Evolutionary conservation across 2,888 invertebrate species (phyloP), one percentile per base, ranked within the genome.

Genomic region (Hypena proboscidalis): DNA sequence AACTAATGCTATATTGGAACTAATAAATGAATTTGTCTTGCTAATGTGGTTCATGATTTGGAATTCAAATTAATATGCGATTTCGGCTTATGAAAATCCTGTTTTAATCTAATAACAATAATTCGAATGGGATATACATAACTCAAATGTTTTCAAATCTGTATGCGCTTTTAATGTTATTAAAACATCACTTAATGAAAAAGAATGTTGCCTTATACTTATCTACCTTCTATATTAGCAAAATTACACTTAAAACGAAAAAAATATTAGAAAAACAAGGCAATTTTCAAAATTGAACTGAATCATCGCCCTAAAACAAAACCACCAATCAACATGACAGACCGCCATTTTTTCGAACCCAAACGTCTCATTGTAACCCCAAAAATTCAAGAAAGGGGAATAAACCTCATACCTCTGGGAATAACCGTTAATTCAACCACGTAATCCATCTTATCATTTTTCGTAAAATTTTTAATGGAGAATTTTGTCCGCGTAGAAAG

Each of bases 391-490:
- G 56, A 64, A 70, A 70, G 75, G 80, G 80, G 77, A 73, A 79
- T 75, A 75, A 80, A 70, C 69, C 58, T 54, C 54, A 49, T 46
- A 67, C 88, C 85, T 54, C 23, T 50, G 85, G 89, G 89, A 83
- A 73, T 75, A 54, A 55, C 59, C 59, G 83, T 80, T 62, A 84
- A 85, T 80, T 81, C 74, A 74, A 85, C 76, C 73, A 78, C 75
- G 79, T 88, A 90, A 90, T 90, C 90, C 90, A 88, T 90, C 90
- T 89, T 90, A 89, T 80, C 76, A 70, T 79, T 83, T 83, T 72
- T 54, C 57, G 65, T 77, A 70, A 84, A 78, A 78, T 61, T 70
- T 73, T 80, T 85, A 89, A 89, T 88, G 88, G 86, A 84, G 87
- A 84, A 78, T 79, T 83, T 80, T 80, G 80, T 74, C 70, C 57